Percentiles rank a stretch among this genome's conserved stretches.
Conservation (phyloP, 2,113 vertebrate genomes). For the Nicator chloris region DNA sequence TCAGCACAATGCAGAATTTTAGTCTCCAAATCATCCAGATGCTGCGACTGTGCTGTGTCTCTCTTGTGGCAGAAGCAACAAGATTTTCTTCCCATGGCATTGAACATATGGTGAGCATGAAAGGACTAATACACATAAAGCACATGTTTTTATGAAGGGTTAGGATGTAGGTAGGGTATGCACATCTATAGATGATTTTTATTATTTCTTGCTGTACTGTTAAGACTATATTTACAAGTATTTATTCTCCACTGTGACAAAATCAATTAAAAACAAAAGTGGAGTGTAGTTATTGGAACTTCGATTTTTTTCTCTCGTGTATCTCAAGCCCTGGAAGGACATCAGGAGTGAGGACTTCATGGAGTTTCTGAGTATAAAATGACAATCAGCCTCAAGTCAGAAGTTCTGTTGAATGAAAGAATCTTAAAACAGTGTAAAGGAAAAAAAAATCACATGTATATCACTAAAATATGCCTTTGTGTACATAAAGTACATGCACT, state of each 20-base stretch:
- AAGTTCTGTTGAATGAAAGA: neutral
- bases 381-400: neutral
- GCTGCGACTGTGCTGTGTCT: neutral
- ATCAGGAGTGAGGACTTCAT: accelerated
- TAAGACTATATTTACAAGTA: neutral
- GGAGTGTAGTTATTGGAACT: neutral
- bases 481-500: neutral
- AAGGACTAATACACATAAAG: neutral
- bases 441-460: neutral
- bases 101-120: neutral
- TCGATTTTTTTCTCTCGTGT: neutral
- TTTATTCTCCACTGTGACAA: neutral
- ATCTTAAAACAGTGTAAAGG: neutral
- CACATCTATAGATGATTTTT: neutral
- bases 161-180: neutral
- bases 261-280: neutral
- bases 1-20: neutral
- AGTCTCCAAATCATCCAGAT: neutral
- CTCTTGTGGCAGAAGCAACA: neutral
- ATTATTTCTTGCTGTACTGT: neutral
- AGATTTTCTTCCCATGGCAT: neutral
- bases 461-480: neutral
- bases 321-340: neutral
- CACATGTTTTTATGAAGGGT: neutral
- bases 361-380: neutral